A percentile compares a stretch with the other conserved stretches of the same genome.
phyloP scores from a whole-genome alignment of 2,113 vertebrate species.

The Seriola quinqueradiata region DNA sequence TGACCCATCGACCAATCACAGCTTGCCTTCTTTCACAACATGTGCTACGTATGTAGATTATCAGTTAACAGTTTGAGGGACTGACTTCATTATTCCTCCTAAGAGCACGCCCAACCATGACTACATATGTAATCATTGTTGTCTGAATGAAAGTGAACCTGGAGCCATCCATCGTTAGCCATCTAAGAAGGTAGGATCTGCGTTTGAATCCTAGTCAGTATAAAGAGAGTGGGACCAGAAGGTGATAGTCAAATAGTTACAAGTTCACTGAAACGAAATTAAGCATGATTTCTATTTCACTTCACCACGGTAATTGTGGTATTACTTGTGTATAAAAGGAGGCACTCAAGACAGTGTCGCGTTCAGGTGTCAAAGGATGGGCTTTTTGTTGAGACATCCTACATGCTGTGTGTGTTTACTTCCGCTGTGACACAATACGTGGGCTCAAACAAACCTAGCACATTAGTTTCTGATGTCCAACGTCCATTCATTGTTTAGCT shows the following conservation, averaged over 20 bases:
- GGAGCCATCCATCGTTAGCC: not conserved
- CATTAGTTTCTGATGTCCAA: not conserved
- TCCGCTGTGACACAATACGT: not conserved
- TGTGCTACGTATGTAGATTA: no score
- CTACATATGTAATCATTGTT: not conserved
- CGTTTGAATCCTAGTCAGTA: no score
- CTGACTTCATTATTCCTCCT: not conserved
- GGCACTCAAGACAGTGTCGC: not conserved
- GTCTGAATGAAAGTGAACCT: not conserved
- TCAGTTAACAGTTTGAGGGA: not conserved
- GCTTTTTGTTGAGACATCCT: not conserved
- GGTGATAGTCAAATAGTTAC: not conserved
- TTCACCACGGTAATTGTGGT: not conserved
- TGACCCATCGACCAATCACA: not conserved
- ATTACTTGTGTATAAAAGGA: no score
- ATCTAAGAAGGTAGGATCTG: not conserved
- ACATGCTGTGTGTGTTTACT: not conserved
- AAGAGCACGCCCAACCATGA: not conserved
- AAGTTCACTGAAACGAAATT: not conserved
- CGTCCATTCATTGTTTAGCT: not conserved
- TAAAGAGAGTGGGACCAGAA: not conserved
- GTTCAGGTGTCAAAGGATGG: not conserved
- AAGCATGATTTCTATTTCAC: not conserved
- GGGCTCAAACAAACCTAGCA: not conserved
- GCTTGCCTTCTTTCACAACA: not conserved